These are phyloP conservation scores for Zygothrica quintamaculata DNA, from an alignment of 2,888 invertebrate genomes.

Conservation along the genomic window DNA sequence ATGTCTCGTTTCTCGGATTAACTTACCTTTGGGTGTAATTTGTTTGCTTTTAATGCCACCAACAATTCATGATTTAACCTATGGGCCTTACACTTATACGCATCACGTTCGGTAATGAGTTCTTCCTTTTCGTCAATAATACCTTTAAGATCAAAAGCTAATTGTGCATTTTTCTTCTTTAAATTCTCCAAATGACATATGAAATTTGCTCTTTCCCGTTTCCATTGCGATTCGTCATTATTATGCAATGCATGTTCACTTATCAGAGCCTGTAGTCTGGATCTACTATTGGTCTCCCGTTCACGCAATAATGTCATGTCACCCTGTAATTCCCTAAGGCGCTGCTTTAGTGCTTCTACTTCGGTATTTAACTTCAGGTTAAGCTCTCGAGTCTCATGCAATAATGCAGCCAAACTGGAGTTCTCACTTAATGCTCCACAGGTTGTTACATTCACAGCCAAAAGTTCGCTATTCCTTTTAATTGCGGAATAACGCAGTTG, in stretches of 20 bases:
- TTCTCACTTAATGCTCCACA: conserved; percentile 67
- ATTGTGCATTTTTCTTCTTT: conserved; percentile 87
- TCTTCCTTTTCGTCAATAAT: conserved; percentile 94
- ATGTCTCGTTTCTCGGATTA: neutral
- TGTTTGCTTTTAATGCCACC: conserved; percentile 86
- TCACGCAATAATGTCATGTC: conserved; percentile 88
- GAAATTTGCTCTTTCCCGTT: conserved; percentile 82
- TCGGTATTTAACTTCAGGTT: conserved; percentile 86
- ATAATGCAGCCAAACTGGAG: conserved; percentile 86
- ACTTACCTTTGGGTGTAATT: conserved; percentile 80
- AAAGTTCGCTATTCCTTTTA: conserved; percentile 82
- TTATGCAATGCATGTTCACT: conserved; percentile 51
- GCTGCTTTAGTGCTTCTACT: conserved; percentile 89
- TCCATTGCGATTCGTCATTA: conserved; percentile 82
- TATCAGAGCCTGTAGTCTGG: conserved; percentile 45
- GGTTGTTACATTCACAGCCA: conserved; percentile 50
- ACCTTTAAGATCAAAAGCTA: conserved; percentile 90
- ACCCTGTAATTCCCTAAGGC: conserved; percentile 89
- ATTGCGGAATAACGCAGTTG: conserved; percentile 86
- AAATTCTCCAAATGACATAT: conserved; percentile 83
- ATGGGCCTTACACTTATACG: conserved; percentile 93
- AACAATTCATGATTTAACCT: conserved; percentile 92
- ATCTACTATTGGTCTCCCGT: conserved; percentile 60
- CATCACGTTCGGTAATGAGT: conserved; percentile 91
- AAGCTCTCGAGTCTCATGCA: conserved; percentile 87